These are phyloP conservation scores for Drosophila trapezifrons DNA, from an alignment of 1,140 invertebrate species.

Conservation along the genomic window DNA sequence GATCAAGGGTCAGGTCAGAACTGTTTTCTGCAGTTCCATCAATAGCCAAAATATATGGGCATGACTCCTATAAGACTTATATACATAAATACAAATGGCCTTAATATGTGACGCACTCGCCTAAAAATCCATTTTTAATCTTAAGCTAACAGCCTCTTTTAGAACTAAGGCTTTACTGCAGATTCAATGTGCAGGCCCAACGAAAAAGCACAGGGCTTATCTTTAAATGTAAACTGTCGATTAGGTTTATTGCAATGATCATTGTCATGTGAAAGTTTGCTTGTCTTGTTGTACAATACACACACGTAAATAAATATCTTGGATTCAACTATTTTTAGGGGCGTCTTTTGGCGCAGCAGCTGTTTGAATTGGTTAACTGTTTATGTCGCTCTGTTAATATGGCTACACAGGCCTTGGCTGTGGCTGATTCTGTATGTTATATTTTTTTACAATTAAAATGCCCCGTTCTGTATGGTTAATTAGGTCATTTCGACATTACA, in stretches of 20 bases:
- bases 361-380: slow-evolving; percentile 12
- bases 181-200: background rate
- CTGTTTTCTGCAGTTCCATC: too few relatives aligned
- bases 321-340: slow-evolving; percentile 3
- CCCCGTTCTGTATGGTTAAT: slow-evolving; percentile 6
- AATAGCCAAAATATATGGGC: too few relatives aligned
- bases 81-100: too few relatives aligned
- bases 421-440: background rate
- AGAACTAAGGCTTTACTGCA: too few relatives aligned
- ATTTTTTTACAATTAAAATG: slow-evolving; percentile 33
- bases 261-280: slow-evolving; percentile 30
- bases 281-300: slow-evolving; percentile 10
- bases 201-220: background rate
- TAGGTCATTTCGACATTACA: slow-evolving; percentile 34
- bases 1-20: too few relatives aligned
- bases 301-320: slow-evolving; percentile 12
- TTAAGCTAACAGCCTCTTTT: too few relatives aligned
- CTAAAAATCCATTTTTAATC: too few relatives aligned
- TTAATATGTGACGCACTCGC: too few relatives aligned
- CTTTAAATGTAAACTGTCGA: slow-evolving; percentile 16
- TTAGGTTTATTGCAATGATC: slow-evolving; percentile 41
- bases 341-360: slow-evolving; percentile 9
- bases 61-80: too few relatives aligned
- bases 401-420: slow-evolving; percentile 2
- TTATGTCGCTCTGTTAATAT: slow-evolving; percentile 10